Evolutionary conservation across 2,888 invertebrate species (phyloP), one percentile per base, ranked within the genome.

Genomic region (Eremobia ochroleuca): DNA sequence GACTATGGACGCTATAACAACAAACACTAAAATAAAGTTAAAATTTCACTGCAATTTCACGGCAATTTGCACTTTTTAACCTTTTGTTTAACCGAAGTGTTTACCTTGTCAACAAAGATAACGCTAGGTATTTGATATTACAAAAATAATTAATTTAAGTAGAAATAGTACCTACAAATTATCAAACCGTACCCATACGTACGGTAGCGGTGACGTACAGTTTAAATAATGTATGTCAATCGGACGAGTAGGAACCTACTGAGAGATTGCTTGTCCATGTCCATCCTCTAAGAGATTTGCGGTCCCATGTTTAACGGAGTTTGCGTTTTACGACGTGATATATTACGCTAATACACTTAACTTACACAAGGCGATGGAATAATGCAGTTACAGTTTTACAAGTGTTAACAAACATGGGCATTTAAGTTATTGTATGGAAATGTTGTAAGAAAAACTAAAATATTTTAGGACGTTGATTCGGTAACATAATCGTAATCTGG

Each of bases 221-320:
- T 68, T 73, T 79, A 68, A 79, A 81, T 81, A 79, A 77, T 80
- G 59, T 69, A 74, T 80, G 59, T 59, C 75, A 81, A 80, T 80
- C 43, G 59, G 61, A 69, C 31, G 31, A 65, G 43, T 37, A 49
- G 31, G 25, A 49, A 67, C 25, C 66, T 25, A 34, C 49, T 81
- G 58, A 59, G 68, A 81, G 75, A 80, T 74, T 74, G 67, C 65
- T 40, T 11, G 75, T 74, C 43, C 64, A 59, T 11, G 75, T 74
- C 43, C 68, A 65, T 81, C 28, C 62, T 65, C 37, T 81, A 65
- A 81, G 74, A 74, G 74, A 74, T 80, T 74, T 81, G 74, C 52
- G 64, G 68, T 81, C 28, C 11, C 52, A 59, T 52, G 59, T 80
- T 74, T 49, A 69, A 43, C 73, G 34, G 59, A 73, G 68, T 67